These are phyloP conservation scores for Ploceus nigricollis DNA, from an alignment of 2,113 vertebrate species.

Conservation along the genomic window DNA sequence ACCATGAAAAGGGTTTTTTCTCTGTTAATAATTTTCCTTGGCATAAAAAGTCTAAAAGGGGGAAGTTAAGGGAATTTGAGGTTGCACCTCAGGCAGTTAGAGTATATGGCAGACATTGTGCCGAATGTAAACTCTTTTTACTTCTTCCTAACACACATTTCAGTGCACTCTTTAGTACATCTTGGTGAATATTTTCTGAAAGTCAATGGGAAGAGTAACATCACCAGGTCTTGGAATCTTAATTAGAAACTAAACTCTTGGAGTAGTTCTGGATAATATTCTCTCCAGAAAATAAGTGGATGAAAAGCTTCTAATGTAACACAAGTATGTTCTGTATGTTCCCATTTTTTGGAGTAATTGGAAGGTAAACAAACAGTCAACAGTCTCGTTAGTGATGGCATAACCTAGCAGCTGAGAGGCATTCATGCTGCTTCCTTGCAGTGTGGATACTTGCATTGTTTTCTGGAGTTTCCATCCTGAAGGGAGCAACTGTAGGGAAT, in stretches of 20 bases:
- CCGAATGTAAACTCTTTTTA: neutral
- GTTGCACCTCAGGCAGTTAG: neutral
- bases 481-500: neutral
- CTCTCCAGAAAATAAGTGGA: neutral
- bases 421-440: neutral
- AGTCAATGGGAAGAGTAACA: neutral
- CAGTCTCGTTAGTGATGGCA: neutral
- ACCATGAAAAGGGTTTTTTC: accelerated
- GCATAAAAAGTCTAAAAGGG: neutral
- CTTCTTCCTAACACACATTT: neutral
- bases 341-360: neutral
- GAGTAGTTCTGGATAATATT: neutral
- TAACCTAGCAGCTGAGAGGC: neutral
- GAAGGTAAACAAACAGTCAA: neutral
- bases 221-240: neutral
- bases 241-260: neutral
- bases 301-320: neutral
- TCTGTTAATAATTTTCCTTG: neutral
- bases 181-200: neutral
- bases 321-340: neutral
- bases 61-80: neutral
- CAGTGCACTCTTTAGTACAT: neutral
- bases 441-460: neutral
- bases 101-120: neutral
- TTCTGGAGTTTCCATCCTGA: neutral